Percentiles rank a stretch among this genome's conserved stretches.
Conservation (phyloP, 2,797 vertebrate genomes). For the Hyperoplus immaculatus region DNA sequence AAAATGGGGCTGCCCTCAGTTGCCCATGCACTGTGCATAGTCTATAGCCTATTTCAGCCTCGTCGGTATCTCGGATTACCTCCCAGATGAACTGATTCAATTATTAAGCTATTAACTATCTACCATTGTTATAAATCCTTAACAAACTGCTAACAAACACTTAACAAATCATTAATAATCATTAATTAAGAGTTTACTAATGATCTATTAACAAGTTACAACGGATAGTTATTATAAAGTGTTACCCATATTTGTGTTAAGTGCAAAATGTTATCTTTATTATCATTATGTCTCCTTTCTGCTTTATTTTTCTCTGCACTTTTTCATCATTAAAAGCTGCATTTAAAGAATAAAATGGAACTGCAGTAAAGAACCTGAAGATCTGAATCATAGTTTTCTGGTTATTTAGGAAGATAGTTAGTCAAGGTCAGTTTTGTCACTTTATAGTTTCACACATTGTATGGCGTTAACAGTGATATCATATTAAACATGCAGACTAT, state of each 20-base stretch:
- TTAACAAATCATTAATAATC: too few species aligned
- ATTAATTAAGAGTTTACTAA: too few species aligned
- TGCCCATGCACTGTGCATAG: too few species aligned
- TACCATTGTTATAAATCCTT: too few species aligned
- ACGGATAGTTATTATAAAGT: too few species aligned
- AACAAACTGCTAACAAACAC: too few species aligned
- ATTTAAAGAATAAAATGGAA: neutral
- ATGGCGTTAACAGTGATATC: neutral
- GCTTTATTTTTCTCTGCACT: neutral
- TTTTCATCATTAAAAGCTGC: constrained; percentile 3
- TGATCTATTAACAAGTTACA: too few species aligned
- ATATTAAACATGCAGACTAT: neutral
- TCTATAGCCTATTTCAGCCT: too few species aligned
- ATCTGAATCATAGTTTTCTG: neutral
- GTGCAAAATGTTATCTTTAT: neutral
- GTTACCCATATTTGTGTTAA: neutral
- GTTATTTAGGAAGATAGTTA: neutral
- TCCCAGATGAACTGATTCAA: too few species aligned
- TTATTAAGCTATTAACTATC: too few species aligned
- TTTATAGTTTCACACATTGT: neutral
- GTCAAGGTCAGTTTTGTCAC: neutral
- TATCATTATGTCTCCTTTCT: neutral
- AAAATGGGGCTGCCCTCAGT: too few species aligned
- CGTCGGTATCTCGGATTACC: too few species aligned
- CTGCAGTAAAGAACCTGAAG: neutral